Evolutionary conservation across 2,888 invertebrate genomes (phyloP).

Genomic region (Hoplodrina ambigua): DNA sequence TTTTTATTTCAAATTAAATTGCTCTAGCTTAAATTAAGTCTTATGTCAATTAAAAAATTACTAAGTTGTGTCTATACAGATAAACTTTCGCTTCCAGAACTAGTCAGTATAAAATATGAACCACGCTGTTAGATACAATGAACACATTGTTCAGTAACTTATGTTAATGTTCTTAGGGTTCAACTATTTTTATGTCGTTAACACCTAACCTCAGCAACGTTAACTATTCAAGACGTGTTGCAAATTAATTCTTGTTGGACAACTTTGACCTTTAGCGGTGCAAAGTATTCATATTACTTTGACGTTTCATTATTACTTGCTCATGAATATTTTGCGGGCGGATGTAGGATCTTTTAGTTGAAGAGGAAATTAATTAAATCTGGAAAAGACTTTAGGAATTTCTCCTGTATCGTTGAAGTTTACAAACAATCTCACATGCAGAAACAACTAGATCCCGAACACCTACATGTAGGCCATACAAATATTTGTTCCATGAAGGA

Average conservation of each 20-base stretch:
- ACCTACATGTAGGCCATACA: too few species aligned
- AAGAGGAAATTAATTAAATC: not conserved
- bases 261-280: slow-evolving; percentile 38
- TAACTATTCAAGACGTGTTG: slow-evolving; percentile 34
- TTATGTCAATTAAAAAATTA: not conserved
- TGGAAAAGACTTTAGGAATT: too few species aligned
- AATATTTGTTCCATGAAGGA: too few species aligned
- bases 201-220: slow-evolving; percentile 39
- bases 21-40: not conserved
- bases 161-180: slow-evolving; percentile 25
- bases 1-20: too few species aligned
- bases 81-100: slow-evolving; percentile 7
- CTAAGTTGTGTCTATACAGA: slow-evolving; percentile 10
- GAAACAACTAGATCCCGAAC: too few species aligned
- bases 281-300: slow-evolving; percentile 14
- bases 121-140: slow-evolving; percentile 11
- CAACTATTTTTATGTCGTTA: slow-evolving; percentile 44
- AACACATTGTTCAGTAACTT: slow-evolving; percentile 20
- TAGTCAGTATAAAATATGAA: not conserved
- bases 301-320: slow-evolving; percentile 4
- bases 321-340: slow-evolving; percentile 16
- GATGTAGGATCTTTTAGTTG: not conserved
- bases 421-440: too few species aligned
- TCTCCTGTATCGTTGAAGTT: too few species aligned
- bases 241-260: slow-evolving; percentile 34